Conservation (phyloP, 1,140 invertebrate species). For the Cyclargus thomasi region DNA sequence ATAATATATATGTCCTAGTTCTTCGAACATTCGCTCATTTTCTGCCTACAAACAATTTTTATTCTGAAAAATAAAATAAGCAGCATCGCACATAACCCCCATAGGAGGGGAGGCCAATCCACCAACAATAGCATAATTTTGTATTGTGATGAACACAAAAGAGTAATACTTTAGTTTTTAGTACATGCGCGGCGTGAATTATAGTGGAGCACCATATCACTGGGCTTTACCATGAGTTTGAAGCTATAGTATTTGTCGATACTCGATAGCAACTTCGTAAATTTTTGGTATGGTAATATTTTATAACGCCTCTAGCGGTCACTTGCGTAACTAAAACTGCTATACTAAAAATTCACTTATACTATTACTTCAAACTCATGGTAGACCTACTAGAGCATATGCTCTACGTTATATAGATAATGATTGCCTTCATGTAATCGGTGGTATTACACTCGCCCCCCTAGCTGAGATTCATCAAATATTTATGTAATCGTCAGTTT, state of each 20-base stretch:
- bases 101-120: not conserved
- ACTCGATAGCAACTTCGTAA: too few species aligned
- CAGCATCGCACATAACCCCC: not conserved
- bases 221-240: too few species aligned
- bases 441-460: not conserved
- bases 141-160: conserved; percentile 1
- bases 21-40: not conserved
- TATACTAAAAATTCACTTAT: too few species aligned
- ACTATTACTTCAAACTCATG: too few species aligned
- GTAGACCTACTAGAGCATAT: too few species aligned
- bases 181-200: not conserved
- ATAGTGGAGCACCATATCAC: not conserved
- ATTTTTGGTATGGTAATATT: too few species aligned
- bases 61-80: not conserved
- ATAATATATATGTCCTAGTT: too few species aligned
- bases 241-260: too few species aligned
- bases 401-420: not conserved
- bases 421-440: not conserved
- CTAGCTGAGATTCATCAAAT: conserved; percentile 21
- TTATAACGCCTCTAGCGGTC: too few species aligned
- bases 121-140: not conserved
- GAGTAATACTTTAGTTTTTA: conserved; percentile 1
- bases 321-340: too few species aligned
- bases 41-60: not conserved
- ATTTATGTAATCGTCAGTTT: conserved; percentile 22